Evolutionary conservation across 2,888 invertebrate species (phyloP).

Genomic region (Tillus elongatus): DNA sequence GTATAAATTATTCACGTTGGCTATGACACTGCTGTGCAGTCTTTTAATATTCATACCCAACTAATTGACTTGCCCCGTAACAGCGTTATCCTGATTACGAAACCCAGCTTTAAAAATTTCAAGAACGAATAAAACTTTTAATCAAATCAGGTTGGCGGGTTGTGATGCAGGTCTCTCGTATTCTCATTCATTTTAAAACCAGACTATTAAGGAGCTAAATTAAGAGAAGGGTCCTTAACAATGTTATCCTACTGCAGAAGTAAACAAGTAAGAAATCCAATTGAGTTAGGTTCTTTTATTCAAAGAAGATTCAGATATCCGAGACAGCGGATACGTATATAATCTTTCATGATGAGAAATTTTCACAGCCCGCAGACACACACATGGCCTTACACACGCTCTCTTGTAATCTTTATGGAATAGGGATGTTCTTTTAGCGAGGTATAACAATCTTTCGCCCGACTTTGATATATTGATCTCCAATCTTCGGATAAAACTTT

Average conservation of each 20-base stretch:
- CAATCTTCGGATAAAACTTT: no score
- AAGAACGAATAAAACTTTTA: slow-evolving; percentile 36
- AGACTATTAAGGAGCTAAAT: slow-evolving; percentile 28
- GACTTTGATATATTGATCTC: no score
- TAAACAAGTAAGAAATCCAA: slow-evolving; percentile 33
- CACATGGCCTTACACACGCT: slow-evolving; percentile 29
- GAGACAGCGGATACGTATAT: neutral
- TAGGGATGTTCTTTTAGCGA: slow-evolving; percentile 37
- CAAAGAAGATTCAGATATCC: neutral
- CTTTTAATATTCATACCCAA: slow-evolving; percentile 38
- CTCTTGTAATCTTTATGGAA: slow-evolving; percentile 38
- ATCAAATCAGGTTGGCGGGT: slow-evolving; percentile 31
- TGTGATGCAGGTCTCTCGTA: slow-evolving; percentile 22
- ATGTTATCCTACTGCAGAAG: slow-evolving; percentile 30
- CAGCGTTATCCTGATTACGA: slow-evolving; percentile 38
- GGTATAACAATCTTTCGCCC: no score
- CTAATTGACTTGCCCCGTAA: slow-evolving; percentile 38
- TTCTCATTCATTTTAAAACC: slow-evolving; percentile 24
- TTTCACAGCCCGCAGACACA: slow-evolving; percentile 17
- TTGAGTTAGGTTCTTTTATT: slow-evolving; percentile 24
- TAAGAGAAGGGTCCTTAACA: slow-evolving; percentile 33
- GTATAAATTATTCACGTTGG: slow-evolving; percentile 22
- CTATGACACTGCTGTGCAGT: slow-evolving; percentile 24
- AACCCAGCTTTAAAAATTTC: slow-evolving; percentile 33
- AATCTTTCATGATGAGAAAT: neutral